These are phyloP conservation scores for Mystacornis crossleyi DNA, from an alignment of 2,113 vertebrate species.

Conservation along the genomic window DNA sequence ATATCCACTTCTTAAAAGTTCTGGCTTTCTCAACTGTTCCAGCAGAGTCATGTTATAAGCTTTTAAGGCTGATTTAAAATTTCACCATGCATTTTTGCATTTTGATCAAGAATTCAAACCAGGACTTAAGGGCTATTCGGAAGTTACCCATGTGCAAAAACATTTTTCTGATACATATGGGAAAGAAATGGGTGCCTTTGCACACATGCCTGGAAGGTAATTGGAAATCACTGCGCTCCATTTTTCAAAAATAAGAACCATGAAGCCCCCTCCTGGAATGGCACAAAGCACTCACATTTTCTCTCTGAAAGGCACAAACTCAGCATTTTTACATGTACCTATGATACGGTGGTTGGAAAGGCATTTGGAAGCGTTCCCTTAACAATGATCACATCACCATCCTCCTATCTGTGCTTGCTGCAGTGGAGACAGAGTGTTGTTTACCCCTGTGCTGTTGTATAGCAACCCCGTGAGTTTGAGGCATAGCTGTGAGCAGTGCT, in stretches of 20 bases:
- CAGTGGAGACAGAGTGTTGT: not conserved
- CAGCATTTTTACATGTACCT: accelerated
- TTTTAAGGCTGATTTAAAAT: not conserved
- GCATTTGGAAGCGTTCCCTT: not conserved
- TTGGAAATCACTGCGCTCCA: not conserved
- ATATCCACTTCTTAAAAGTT: not conserved
- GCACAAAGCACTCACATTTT: accelerated
- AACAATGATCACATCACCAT: not conserved
- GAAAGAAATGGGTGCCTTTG: not conserved
- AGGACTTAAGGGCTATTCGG: not conserved
- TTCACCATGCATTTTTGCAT: not conserved
- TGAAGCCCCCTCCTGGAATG: not conserved
- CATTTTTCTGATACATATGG: not conserved
- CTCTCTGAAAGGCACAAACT: not conserved
- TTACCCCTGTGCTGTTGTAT: not conserved
- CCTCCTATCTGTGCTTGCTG: not conserved
- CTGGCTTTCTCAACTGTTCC: not conserved
- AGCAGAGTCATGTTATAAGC: not conserved
- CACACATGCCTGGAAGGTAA: not conserved
- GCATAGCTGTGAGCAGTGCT: accelerated
- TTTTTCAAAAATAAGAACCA: not conserved
- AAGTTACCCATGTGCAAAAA: not conserved
- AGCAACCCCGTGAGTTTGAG: not conserved
- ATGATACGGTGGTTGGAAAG: not conserved
- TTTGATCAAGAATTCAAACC: not conserved